Conservation (phyloP, 1,140 invertebrate genomes). For the Neocloeon triangulifer region DNA sequence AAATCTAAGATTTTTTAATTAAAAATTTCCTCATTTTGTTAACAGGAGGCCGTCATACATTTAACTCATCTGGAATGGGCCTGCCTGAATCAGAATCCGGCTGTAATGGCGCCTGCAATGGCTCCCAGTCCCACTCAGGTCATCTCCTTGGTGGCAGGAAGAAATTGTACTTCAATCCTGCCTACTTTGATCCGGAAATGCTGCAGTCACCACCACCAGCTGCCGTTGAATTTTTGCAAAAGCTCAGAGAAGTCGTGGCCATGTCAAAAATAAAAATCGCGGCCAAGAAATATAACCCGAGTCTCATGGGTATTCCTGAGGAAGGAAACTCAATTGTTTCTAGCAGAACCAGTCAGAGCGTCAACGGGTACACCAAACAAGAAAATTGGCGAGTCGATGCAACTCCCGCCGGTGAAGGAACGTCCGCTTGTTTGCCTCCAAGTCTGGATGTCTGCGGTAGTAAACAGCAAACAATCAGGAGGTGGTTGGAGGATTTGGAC, state of each 20-base stretch:
- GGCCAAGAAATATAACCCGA: slow-evolving; percentile 53
- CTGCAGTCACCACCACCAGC: slow-evolving; percentile 65
- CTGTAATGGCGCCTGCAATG: no score
- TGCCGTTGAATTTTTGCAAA: slow-evolving; percentile 60
- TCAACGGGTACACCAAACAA: not conserved
- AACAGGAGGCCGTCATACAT: not conserved
- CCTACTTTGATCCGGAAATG: slow-evolving; percentile 66
- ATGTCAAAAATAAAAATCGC: slow-evolving; percentile 71
- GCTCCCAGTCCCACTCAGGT: no score
- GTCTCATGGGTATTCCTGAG: slow-evolving; percentile 56
- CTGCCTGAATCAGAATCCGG: no score
- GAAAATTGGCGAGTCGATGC: no score
- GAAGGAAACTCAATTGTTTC: not conserved
- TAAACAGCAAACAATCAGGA: slow-evolving; percentile 43
- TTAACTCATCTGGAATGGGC: not conserved
- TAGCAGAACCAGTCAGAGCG: not conserved
- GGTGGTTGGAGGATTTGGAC: slow-evolving; percentile 50
- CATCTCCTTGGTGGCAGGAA: slow-evolving; percentile 18
- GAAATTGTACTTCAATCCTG: slow-evolving; percentile 69
- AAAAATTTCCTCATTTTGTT: not conserved
- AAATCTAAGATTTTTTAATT: not conserved
- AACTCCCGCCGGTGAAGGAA: no score
- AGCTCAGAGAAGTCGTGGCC: slow-evolving; percentile 69
- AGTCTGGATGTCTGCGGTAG: slow-evolving; percentile 30
- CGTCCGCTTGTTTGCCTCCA: no score